Base-by-base conservation (phyloP, 2,113 vertebrate species). In the Corythaixoides concolor region DNA sequence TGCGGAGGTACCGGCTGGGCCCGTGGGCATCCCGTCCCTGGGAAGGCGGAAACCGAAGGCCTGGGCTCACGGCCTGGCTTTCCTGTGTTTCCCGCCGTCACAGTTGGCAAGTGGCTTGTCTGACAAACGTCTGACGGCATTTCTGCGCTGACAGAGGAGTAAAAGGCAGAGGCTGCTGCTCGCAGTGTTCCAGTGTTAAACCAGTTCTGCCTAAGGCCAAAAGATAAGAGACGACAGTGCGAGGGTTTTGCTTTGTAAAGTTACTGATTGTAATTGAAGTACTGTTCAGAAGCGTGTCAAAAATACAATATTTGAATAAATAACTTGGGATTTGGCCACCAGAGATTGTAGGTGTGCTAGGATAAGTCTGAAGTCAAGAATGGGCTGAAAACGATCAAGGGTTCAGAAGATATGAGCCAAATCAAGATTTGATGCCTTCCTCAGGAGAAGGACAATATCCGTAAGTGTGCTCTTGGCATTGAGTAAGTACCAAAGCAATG, bases 171-270 rank as follows among this genome's bases (percentile, higher is more conserved):
- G 70, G 19, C 13, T 9, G 4, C 50, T 17, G 47, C 37, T n/a
- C 3, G 11, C 47, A 5, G 58, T 3, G 26, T 19, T 6, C 28
- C 14, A 1, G 15, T 11, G 37, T 5, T 26, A 5, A 5, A 0
- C 6, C 3, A 0, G 3, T 5, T 16, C 53, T 22, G 26, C 20
- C n/a, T 1, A 6, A 6, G 14, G 26, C 59, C 6, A 2, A 19
- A 18, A 8, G 50, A 5, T 4, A 8, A 17, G 39, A 4, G 5
- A 0, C 0, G 2, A 2, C 18, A 2, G 16, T 1, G 7, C 6
- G 2, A 23, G 11, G 23, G 6, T 16, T 6, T 2, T 15, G 16
- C 13, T 60, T 18, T 19, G 33, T 24, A 0, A 10, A 16, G 10
- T 47, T 47, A 9, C 1, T 18, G 43, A 3, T 17, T 5, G 11